phyloP scores from a whole-genome alignment of 92 coral and sea anemone genomes.

The Micromussa lordhowensis region DNA sequence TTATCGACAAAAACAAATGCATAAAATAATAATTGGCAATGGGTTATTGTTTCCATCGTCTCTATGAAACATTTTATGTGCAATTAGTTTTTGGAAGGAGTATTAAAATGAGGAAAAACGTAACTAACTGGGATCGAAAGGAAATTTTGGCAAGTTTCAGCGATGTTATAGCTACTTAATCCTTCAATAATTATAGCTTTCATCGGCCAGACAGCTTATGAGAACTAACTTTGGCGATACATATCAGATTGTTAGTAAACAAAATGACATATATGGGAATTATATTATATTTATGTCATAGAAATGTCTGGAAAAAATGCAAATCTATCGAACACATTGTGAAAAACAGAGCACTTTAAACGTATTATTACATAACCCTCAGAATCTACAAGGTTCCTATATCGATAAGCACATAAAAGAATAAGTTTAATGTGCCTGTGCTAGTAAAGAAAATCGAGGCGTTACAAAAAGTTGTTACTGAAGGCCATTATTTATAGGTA shows the following conservation, averaged over 20 bases:
- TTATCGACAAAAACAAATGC: neutral
- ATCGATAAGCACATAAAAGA: neutral
- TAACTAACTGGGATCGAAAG: neutral
- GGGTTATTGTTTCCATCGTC: neutral
- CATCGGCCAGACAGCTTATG: neutral
- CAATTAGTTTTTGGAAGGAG: too few species aligned
- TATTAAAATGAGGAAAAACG: neutral
- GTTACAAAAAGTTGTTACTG: neutral
- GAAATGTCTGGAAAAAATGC: conserved; percentile 12
- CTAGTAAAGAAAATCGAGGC: neutral
- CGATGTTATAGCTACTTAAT: neutral
- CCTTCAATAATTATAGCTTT: neutral
- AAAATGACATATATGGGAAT: neutral
- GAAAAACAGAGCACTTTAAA: neutral
- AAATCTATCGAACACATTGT: neutral
- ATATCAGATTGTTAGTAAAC: neutral
- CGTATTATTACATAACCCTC: neutral
- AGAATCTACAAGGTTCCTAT: neutral
- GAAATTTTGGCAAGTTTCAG: neutral
- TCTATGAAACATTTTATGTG: neutral
- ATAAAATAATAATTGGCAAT: too few species aligned
- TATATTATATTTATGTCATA: neutral
- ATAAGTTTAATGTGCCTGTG: neutral
- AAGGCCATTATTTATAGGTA: neutral
- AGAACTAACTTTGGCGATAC: neutral